Evolutionary conservation across 64 coral and sea anemone genomes (phyloP).

Genomic region (Acropora tenuis): DNA sequence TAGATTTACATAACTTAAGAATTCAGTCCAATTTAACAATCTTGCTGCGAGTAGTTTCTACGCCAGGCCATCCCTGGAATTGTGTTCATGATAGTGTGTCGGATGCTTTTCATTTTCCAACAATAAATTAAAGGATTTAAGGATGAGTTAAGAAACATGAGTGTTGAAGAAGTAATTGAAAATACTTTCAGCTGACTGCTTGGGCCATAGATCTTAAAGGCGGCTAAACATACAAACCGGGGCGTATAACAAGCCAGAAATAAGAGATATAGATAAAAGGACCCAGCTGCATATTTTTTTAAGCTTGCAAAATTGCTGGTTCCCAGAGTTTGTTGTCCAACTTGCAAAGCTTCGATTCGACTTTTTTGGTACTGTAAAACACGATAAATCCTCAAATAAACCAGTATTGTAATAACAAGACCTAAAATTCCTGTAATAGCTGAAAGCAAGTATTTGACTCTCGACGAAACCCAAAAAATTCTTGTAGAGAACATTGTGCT

Average conservation of each 20-base stretch:
- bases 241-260: slow-evolving; percentile 1
- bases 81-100: not conserved
- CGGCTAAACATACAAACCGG: not conserved
- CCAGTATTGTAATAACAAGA: not conserved
- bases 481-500: not conserved
- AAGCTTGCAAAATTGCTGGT: not conserved
- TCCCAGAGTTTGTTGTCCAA: not conserved
- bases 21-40: not conserved
- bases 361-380: not conserved
- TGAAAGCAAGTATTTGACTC: not conserved
- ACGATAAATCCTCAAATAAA: slow-evolving; percentile 7
- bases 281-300: not conserved
- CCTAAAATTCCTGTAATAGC: not conserved
- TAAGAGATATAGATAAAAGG: slow-evolving; percentile 27
- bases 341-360: not conserved
- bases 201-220: not conserved
- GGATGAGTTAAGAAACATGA: slow-evolving; percentile 2
- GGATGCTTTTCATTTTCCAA: slow-evolving; percentile 21
- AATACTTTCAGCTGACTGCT: not conserved
- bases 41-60: not conserved
- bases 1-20: too few relatives aligned
- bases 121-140: slow-evolving; percentile 16
- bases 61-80: not conserved
- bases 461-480: slow-evolving; percentile 9
- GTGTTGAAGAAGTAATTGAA: not conserved